These are phyloP conservation scores for Drosophila borealis DNA, from an alignment of 2,888 invertebrate genomes.

Conservation along the genomic window DNA sequence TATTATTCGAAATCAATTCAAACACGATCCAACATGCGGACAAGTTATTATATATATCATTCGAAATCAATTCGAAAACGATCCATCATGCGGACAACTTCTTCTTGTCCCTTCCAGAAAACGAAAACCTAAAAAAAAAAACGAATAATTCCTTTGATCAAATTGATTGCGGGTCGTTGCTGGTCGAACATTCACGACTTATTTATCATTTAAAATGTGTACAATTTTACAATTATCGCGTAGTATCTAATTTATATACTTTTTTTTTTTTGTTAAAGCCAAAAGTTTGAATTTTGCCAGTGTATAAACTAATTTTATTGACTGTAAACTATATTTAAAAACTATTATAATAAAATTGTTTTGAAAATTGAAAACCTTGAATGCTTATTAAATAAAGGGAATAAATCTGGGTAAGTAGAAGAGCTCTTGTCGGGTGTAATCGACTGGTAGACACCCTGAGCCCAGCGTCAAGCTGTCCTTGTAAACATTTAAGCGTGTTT, in stretches of 20 bases:
- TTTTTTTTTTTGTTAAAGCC: background rate
- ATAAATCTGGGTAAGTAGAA: too few species aligned
- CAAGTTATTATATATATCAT: too few species aligned
- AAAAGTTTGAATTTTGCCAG: background rate
- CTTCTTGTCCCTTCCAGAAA: background rate
- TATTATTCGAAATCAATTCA: background rate
- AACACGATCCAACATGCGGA: background rate
- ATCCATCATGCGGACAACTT: background rate
- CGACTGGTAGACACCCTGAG: too few species aligned
- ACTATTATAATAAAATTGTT: too few species aligned
- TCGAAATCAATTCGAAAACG: background rate
- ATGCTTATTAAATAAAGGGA: too few species aligned
- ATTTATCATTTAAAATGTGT: too few species aligned
- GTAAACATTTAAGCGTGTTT: too few species aligned
- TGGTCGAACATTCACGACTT: slow-evolving; percentile 2
- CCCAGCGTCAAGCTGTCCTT: too few species aligned
- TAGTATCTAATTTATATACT: too few species aligned
- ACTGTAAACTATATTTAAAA: background rate
- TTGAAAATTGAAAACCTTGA: too few species aligned
- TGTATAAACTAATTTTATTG: slow-evolving; percentile 11
- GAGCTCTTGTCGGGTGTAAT: too few species aligned
- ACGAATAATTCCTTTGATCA: background rate
- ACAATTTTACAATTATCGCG: too few species aligned
- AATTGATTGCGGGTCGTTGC: slow-evolving; percentile 2
- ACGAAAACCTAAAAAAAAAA: background rate